Evolutionary conservation across 2,113 vertebrate species (phyloP).

Genomic region (Eublepharis macularius): DNA sequence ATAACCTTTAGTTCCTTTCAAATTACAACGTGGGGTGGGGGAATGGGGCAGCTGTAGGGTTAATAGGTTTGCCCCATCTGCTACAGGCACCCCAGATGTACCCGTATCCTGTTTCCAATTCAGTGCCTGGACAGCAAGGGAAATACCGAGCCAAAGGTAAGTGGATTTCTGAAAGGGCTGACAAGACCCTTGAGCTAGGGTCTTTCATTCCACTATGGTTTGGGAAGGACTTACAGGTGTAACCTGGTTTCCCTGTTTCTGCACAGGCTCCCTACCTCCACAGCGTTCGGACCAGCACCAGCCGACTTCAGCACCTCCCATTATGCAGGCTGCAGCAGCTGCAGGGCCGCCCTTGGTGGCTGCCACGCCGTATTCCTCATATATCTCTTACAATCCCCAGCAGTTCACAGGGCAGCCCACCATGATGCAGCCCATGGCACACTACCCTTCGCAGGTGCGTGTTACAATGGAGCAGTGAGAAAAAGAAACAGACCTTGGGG

Average conservation of each 20-base stretch:
- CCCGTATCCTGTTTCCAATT: slow-evolving; percentile 84
- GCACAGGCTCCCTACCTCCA: slow-evolving; percentile 81
- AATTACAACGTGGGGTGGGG: neutral
- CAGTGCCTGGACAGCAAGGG: slow-evolving; percentile 83
- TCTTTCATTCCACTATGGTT: neutral
- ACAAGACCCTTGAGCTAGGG: neutral
- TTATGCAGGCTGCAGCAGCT: slow-evolving; percentile 86
- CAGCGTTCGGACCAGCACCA: slow-evolving; percentile 84
- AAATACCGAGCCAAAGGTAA: slow-evolving; percentile 88
- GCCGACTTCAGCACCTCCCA: slow-evolving; percentile 79
- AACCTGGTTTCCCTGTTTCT: neutral
- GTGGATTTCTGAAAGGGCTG: neutral
- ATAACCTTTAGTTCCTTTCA: neutral
- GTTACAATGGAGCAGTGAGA: no score
- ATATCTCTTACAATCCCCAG: slow-evolving; percentile 89
- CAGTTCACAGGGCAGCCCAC: slow-evolving; percentile 87
- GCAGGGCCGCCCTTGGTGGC: slow-evolving; percentile 87
- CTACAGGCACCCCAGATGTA: slow-evolving; percentile 86
- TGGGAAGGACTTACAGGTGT: no score
- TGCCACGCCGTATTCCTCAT: slow-evolving; percentile 87
- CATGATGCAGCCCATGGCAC: slow-evolving; percentile 88
- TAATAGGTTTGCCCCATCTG: neutral
- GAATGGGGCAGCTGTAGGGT: neutral
- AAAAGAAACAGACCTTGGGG: neutral
- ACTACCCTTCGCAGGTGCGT: slow-evolving; percentile 87